Conservation (phyloP, 2,888 invertebrate species). For the Fragum sueziense region DNA sequence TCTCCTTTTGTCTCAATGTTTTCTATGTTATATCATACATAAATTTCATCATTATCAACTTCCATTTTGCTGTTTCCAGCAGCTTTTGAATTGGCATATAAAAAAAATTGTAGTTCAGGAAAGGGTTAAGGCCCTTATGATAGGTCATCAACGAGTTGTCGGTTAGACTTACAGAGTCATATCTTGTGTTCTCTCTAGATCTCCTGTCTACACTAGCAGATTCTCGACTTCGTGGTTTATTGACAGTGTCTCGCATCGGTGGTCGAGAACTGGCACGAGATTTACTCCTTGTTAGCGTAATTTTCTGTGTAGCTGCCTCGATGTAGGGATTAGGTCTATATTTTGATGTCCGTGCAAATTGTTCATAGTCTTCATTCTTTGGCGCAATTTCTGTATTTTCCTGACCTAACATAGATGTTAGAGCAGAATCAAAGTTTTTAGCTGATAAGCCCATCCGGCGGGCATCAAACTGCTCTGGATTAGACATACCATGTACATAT, state of each 20-base stretch:
- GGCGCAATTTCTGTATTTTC: slow-evolving; percentile 58
- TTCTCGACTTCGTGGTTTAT: slow-evolving; percentile 3
- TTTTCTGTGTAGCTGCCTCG: slow-evolving; percentile 23
- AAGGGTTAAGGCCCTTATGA: background rate
- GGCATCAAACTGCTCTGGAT: slow-evolving; percentile 72
- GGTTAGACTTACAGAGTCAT: slow-evolving; percentile 12
- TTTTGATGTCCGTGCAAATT: slow-evolving; percentile 69
- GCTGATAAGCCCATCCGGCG: slow-evolving; percentile 72
- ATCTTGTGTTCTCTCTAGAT: slow-evolving; percentile 55
- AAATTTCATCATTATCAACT: no score
- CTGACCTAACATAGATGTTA: slow-evolving; percentile 71
- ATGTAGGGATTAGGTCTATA: slow-evolving; percentile 58
- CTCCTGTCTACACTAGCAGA: slow-evolving; percentile 16
- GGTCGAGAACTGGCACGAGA: slow-evolving; percentile 32
- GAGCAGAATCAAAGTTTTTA: slow-evolving; percentile 75
- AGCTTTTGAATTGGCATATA: background rate
- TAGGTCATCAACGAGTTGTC: background rate
- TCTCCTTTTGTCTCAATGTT: no score
- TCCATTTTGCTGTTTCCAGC: no score
- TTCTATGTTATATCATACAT: no score
- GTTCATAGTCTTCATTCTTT: slow-evolving; percentile 69
- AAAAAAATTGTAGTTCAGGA: background rate
- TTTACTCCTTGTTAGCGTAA: slow-evolving; percentile 24
- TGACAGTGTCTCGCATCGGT: slow-evolving; percentile 21
- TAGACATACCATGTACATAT: slow-evolving; percentile 68